Evolutionary conservation across 2,113 vertebrate genomes (phyloP), one percentile per base, ranked within the genome.

Genomic region (Rana temporaria): DNA sequence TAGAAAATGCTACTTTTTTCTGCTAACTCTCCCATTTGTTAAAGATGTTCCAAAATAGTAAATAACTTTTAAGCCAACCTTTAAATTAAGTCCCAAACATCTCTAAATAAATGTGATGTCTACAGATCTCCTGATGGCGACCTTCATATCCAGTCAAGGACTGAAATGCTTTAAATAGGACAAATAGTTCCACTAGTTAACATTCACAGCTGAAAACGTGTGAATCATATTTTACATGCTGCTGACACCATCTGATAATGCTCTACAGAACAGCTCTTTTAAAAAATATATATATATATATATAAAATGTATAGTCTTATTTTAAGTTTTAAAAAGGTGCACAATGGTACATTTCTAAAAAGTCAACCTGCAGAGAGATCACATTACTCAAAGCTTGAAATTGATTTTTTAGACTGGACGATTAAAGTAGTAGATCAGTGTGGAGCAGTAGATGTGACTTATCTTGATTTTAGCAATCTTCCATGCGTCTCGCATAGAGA

Each of bases 311-410:
- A 22, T 64, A 20, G 22, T 14, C 38, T 22, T 78, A 62, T 65
- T 56, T 56, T 34, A 52, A 19, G 26, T 12, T 78, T 65, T 16
- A 65, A 26, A 64, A 78, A 42, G 34, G 24, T 8, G 42, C 48
- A 63, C n/a, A 63, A 62, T 15, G 72, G 60, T n/a, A 77, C 38
- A 77, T 64, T 77, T 77, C 34, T 64, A 64, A 42, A 17, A 64
- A 64, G 48, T 64, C 52, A 64, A 78, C 75, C 65, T 78, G 75
- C 34, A 78, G 60, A 26, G 75, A 78, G 75, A 64, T 63, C 75
- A 65, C 59, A 78, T 65, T 78, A 78, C 75, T 78, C n/a, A 78
- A 65, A 78, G 38, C 62, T 78, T 78, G 75, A 78, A 78, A 78
- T 78, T 30, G 60, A 78, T 78, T 65, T 78, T 60, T 78, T 65